These are phyloP conservation scores for Nettapus auritus DNA, from an alignment of 2,113 vertebrate species.

Conservation along the genomic window DNA sequence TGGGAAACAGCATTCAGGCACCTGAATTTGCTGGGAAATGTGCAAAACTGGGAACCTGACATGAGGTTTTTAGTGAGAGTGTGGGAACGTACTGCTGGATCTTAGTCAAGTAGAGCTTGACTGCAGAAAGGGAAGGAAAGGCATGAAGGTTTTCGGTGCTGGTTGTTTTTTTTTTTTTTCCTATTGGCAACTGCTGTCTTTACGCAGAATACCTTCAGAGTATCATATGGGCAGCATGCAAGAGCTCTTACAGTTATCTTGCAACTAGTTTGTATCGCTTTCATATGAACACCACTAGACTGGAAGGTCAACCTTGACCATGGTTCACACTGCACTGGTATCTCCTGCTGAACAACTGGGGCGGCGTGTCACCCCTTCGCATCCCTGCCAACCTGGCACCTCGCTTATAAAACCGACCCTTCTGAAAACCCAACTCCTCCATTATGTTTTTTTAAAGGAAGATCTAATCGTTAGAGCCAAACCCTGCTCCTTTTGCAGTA, in stretches of 20 bases:
- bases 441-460: background rate
- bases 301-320: conserved; percentile 1
- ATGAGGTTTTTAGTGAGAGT: background rate
- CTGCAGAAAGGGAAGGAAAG: conserved; percentile 48
- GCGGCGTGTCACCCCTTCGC: background rate
- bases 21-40: conserved; percentile 25
- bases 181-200: background rate
- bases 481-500: background rate
- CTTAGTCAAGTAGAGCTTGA: conserved; percentile 32
- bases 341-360: background rate
- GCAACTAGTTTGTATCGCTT: background rate
- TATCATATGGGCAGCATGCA: background rate
- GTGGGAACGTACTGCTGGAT: conserved; percentile 18
- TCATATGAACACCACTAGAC: background rate
- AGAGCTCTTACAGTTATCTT: background rate
- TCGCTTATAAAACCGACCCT: background rate
- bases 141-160: background rate
- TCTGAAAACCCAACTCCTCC: background rate
- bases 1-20: conserved; percentile 42
- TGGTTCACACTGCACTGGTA: background rate
- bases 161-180: background rate
- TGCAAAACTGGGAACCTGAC: conserved; percentile 38
- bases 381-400: background rate
- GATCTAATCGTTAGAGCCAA: background rate
- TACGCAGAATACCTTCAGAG: background rate